Percentiles rank a stretch among this genome's conserved stretches.
phyloP scores from a whole-genome alignment of 2,113 vertebrate species.

The Dromiciops gliroides region DNA sequence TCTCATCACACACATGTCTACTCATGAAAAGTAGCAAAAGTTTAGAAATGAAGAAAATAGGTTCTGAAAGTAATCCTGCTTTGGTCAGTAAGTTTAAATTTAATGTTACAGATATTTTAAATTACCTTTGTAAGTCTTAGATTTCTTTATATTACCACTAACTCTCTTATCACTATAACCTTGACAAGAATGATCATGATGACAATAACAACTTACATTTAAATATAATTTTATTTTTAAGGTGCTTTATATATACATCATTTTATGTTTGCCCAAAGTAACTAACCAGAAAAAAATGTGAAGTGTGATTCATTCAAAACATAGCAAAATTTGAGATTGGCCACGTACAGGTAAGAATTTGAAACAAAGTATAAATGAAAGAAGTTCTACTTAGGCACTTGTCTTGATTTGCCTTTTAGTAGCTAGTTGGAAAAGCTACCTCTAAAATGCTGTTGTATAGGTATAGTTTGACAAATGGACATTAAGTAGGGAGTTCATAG shows the following conservation, averaged over 20 bases:
- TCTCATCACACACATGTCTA: neutral
- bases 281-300: neutral
- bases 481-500: neutral
- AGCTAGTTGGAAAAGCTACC: neutral
- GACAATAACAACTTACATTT: neutral
- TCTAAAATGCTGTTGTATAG: neutral
- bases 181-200: neutral
- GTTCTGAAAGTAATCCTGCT: constrained; percentile 14
- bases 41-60: neutral
- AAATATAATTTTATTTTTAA: no score
- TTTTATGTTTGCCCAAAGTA: neutral
- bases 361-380: neutral
- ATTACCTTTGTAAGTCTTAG: neutral
- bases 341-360: neutral
- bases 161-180: neutral
- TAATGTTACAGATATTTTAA: neutral
- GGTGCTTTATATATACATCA: neutral
- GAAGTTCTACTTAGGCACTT: neutral
- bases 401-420: neutral
- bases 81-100: neutral
- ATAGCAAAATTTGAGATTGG: neutral
- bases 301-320: neutral
- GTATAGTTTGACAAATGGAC: neutral
- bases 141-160: neutral
- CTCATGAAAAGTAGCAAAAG: neutral